Base-by-base conservation (phyloP, 1,140 invertebrate species). In the Luehdorfia chinensis region DNA sequence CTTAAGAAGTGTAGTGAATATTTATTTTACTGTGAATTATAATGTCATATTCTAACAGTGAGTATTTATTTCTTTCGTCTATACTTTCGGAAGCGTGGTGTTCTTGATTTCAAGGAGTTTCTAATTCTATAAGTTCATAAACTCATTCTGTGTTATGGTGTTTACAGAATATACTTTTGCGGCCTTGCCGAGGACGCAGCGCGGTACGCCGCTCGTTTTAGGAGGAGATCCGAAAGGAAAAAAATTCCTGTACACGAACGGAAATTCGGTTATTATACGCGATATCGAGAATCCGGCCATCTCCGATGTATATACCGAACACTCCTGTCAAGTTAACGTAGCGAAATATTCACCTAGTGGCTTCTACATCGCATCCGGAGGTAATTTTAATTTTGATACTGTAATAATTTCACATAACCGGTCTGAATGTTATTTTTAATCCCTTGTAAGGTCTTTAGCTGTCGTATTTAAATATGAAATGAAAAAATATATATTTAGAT, bases 311-410 rank as follows among this genome's bases (percentile, higher is more conserved):
- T 99, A 99, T 83, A 98, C 97, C 1, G 97, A 99, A 88, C 98
- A 99, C 87, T 96, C 97, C 25, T 94, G 94, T 67, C 90, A 92
- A 66, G 96, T 98, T 1, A 98, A 96, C 75, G 96, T 98, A 37
- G 98, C 98, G 32, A 98, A 99, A 85, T 99, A 98, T 87, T 98
- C 98, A 33, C 98, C 98, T 1, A 97, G 95, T 88, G 96, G 98
- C 54, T 99, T 98, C 87, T 99, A 99, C 73, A 99, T 99, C 74
- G 96, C 97, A 37, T 99, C 98, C 66, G 98, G 96, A 87, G 97
- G 96, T 97, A 90, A 88, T 87, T 47, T 50, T 57, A 33, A 39
- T 12, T 25, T 12, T 5, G 30, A 4, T 33, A 36, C 14, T 34
- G 36, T 45, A 5, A 37, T 7, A 21, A 41, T 9, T n/a, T 53